phyloP scores from a whole-genome alignment of 2,888 invertebrate genomes.

The Napeogenes inachia region DNA sequence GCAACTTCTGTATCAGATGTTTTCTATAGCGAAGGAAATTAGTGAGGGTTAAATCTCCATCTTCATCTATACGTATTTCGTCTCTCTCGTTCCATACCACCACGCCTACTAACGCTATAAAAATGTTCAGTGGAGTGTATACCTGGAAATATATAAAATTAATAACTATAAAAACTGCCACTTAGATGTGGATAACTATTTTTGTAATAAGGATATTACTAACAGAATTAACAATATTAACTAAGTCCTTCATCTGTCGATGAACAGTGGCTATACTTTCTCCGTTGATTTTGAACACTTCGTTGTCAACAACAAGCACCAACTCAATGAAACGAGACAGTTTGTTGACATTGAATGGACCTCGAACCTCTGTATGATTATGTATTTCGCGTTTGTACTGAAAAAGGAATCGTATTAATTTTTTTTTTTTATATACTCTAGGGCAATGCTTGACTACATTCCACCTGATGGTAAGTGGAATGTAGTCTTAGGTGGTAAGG shows the following conservation, averaged over 20 bases:
- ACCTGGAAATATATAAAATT: slow-evolving; percentile 78
- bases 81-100: slow-evolving; percentile 96
- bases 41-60: slow-evolving; percentile 92
- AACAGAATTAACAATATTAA: slow-evolving; percentile 97
- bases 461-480: too few relatives aligned
- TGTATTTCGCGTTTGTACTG: slow-evolving; percentile 82
- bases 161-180: not conserved
- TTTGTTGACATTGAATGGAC: slow-evolving; percentile 91
- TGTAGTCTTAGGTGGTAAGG: too few relatives aligned
- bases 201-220: slow-evolving; percentile 52
- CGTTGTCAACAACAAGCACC: slow-evolving; percentile 91
- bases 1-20: slow-evolving; percentile 86
- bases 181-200: too few relatives aligned
- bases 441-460: too few relatives aligned
- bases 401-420: too few relatives aligned
- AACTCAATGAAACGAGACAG: slow-evolving; percentile 92
- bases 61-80: slow-evolving; percentile 86
- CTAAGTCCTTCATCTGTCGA: slow-evolving; percentile 92
- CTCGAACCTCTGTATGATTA: slow-evolving; percentile 79
- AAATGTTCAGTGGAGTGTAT: slow-evolving; percentile 96
- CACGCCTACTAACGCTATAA: slow-evolving; percentile 96
- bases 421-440: too few relatives aligned
- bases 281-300: slow-evolving; percentile 88
- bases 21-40: slow-evolving; percentile 93
- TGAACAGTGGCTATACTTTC: slow-evolving; percentile 85